These are phyloP conservation scores for Drosophila cardini DNA, from an alignment of 1,140 invertebrate species.

Conservation along the genomic window DNA sequence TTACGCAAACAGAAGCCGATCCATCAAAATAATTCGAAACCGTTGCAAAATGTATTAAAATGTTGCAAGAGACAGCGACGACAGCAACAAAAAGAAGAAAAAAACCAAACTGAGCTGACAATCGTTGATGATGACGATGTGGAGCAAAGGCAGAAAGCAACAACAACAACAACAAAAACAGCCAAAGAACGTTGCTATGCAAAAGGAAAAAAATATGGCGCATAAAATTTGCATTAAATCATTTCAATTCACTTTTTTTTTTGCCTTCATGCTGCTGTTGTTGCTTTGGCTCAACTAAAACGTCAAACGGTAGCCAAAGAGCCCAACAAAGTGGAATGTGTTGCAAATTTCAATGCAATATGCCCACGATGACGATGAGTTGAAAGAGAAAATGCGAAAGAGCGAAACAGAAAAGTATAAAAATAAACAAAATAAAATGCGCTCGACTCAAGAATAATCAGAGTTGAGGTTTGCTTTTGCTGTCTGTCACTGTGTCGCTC, in stretches of 20 bases:
- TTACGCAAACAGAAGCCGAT: slow-evolving; percentile 32
- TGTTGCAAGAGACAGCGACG: slow-evolving; percentile 44
- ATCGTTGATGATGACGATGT: slow-evolving; percentile 50
- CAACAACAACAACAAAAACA: slow-evolving; percentile 5
- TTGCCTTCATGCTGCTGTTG: slow-evolving; percentile 19
- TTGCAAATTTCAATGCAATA: slow-evolving; percentile 80
- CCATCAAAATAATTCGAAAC: slow-evolving; percentile 43
- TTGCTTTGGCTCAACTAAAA: slow-evolving; percentile 49
- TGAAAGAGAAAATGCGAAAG: slow-evolving; percentile 52
- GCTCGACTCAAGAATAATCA: slow-evolving; percentile 66
- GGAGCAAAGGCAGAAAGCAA: slow-evolving; percentile 27
- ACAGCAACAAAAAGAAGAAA: slow-evolving; percentile 26
- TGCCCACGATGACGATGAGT: slow-evolving; percentile 44
- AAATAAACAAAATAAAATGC: slow-evolving; percentile 72
- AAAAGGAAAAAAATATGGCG: slow-evolving; percentile 64
- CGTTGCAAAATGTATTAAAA: slow-evolving; percentile 67
- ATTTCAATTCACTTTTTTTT: slow-evolving; percentile 53
- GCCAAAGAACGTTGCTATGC: slow-evolving; percentile 30
- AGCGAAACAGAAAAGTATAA: slow-evolving; percentile 61
- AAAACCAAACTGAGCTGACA: slow-evolving; percentile 36
- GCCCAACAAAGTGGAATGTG: slow-evolving; percentile 70
- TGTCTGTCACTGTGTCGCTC: background rate
- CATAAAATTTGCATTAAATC: slow-evolving; percentile 82
- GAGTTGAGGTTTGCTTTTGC: slow-evolving; percentile 35
- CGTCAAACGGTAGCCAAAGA: slow-evolving; percentile 75